Conservation (phyloP, 2,888 invertebrate species). For the Cataglyphis albicans region DNA sequence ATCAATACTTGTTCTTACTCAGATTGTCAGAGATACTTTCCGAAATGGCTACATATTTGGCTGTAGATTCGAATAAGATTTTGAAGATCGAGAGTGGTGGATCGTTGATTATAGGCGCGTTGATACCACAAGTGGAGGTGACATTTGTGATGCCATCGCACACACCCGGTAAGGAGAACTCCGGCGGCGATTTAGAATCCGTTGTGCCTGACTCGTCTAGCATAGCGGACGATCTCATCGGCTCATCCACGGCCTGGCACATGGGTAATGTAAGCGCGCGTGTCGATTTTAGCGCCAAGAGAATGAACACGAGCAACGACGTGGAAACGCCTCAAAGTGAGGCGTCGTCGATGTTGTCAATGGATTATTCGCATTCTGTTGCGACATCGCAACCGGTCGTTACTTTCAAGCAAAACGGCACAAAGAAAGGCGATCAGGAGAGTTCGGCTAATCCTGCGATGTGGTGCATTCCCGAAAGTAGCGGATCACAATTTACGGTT, state of each 20-base stretch:
- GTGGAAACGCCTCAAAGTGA: conserved; percentile 84
- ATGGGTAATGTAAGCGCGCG: conserved; percentile 73
- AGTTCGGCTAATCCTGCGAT: conserved; percentile 36
- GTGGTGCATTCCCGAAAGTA: conserved; percentile 30
- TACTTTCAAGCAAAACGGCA: conserved; percentile 83
- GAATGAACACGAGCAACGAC: conserved; percentile 83
- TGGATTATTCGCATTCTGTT: conserved; percentile 80
- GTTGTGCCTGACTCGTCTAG: conserved; percentile 95
- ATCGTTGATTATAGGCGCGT: conserved; percentile 91
- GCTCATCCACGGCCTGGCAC: conserved; percentile 77
- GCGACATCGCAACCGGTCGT: conserved; percentile 78
- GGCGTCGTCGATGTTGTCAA: conserved; percentile 83
- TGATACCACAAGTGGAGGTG: conserved; percentile 94
- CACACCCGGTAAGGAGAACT: conserved; percentile 94
- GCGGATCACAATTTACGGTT: conserved; percentile 40
- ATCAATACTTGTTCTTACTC: conserved; percentile 95
- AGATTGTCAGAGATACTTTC: conserved; percentile 93
- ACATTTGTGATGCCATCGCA: conserved; percentile 95
- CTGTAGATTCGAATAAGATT: conserved; percentile 92
- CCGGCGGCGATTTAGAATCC: conserved; percentile 93
- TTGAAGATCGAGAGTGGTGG: conserved; percentile 87
- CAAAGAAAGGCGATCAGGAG: conserved; percentile 72
- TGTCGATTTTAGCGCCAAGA: conserved; percentile 79
- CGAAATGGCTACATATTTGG: conserved; percentile 92
- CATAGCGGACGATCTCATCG: conserved; percentile 90